Conservation (phyloP, 2,888 invertebrate species). For the Drosophila seclusa region DNA sequence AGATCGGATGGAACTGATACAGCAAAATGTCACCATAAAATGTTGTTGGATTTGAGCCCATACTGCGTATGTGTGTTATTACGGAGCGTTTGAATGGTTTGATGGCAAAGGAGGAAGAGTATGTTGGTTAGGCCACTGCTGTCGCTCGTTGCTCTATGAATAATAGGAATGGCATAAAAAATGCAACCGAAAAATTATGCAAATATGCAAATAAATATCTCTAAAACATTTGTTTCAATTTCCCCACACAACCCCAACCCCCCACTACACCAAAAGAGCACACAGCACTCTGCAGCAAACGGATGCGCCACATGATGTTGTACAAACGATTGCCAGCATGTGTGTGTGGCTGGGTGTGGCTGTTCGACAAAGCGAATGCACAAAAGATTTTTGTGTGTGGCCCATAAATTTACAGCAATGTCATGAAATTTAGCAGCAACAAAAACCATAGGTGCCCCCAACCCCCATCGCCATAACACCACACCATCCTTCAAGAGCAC, state of each 20-base stretch:
- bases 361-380: conserved; percentile 48
- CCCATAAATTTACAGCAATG: conserved; percentile 72
- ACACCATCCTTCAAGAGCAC: not conserved
- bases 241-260: conserved; percentile 22
- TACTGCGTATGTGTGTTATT: conserved; percentile 7
- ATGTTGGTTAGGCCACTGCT: conserved; percentile 6
- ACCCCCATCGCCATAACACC: conserved; percentile 3
- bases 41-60: conserved; percentile 20
- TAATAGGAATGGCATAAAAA: conserved; percentile 58
- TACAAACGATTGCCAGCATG: conserved; percentile 60
- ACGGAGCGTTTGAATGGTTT: not conserved
- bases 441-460: not conserved
- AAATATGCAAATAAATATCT: conserved; percentile 77
- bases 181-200: conserved; percentile 69
- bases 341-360: conserved; percentile 9
- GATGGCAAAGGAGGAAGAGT: not conserved
- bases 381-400: conserved; percentile 66
- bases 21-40: conserved; percentile 24
- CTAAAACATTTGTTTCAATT: conserved; percentile 78
- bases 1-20: conserved; percentile 23
- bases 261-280: not conserved
- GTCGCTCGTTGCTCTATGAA: conserved; percentile 51
- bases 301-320: conserved; percentile 60
- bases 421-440: conserved; percentile 62
- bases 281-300: conserved; percentile 11